These are phyloP conservation scores for Abrostola tripartita DNA, from an alignment of 2,888 invertebrate species.

Conservation along the genomic window DNA sequence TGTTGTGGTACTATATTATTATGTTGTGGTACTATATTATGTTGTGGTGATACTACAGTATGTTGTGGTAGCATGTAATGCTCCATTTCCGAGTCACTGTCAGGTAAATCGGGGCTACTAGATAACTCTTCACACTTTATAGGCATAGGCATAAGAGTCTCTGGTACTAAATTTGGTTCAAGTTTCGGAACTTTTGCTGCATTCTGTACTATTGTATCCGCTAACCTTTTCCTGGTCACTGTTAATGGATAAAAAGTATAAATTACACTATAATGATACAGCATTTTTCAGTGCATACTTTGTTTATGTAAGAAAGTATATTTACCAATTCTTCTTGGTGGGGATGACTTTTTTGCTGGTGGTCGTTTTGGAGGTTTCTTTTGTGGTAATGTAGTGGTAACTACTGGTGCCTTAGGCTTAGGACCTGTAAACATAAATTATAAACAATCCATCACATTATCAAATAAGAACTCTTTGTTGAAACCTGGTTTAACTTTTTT, in stretches of 20 bases:
- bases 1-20: background rate
- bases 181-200: slow-evolving; percentile 20
- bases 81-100: background rate
- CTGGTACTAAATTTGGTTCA: background rate
- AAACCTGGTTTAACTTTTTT: too few species aligned
- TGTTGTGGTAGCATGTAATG: too few species aligned
- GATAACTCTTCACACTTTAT: slow-evolving; percentile 21
- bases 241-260: slow-evolving; percentile 15
- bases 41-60: background rate
- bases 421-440: background rate
- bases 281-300: too few species aligned
- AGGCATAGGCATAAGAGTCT: too few species aligned
- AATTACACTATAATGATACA: too few species aligned
- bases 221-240: slow-evolving; percentile 56
- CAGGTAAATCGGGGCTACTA: background rate
- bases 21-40: background rate
- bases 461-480: too few species aligned
- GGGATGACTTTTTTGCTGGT: background rate
- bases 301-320: background rate
- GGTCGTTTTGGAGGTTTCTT: background rate
- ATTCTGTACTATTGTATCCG: slow-evolving; percentile 44
- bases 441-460: too few species aligned
- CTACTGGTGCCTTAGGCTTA: background rate
- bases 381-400: background rate
- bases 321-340: slow-evolving; percentile 9